Percentiles rank a stretch among this genome's conserved stretches.
These are phyloP conservation scores for Amiota minor DNA, from an alignment of 2,888 invertebrate genomes.

Conservation along the genomic window DNA sequence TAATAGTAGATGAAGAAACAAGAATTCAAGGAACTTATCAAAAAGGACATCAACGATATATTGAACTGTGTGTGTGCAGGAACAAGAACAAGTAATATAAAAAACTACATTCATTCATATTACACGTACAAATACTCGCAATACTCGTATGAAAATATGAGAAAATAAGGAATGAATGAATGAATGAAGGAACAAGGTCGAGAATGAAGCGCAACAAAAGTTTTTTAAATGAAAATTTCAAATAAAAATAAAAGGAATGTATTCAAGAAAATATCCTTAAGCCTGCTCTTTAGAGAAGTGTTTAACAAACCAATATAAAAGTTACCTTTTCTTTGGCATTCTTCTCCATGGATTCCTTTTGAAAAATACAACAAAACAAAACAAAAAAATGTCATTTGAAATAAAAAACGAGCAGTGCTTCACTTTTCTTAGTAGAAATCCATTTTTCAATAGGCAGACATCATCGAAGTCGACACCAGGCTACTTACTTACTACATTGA, in stretches of 20 bases:
- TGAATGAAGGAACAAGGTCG: constrained; percentile 6
- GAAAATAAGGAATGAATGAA: too few relatives aligned
- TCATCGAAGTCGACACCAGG: neutral
- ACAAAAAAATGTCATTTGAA: neutral
- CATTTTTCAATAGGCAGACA: constrained; percentile 7
- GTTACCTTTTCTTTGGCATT: too few relatives aligned
- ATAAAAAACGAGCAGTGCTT: neutral
- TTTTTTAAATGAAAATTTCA: constrained; percentile 55
- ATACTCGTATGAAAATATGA: too few relatives aligned
- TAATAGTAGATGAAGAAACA: neutral
- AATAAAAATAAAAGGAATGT: constrained; percentile 48
- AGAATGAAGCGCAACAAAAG: constrained; percentile 21
- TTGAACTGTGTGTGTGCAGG: too few relatives aligned
- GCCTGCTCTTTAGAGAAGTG: too few relatives aligned
- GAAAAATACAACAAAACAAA: neutral
- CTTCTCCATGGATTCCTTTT: too few relatives aligned
- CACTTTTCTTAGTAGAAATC: neutral
- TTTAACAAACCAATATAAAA: too few relatives aligned
- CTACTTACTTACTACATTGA: constrained; percentile 7
- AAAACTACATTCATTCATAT: too few relatives aligned
- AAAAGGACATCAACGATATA: too few relatives aligned
- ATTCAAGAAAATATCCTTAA: too few relatives aligned
- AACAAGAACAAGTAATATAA: too few relatives aligned
- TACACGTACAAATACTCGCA: too few relatives aligned
- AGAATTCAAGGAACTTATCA: constrained; percentile 29